phyloP scores from a whole-genome alignment of 2,797 vertebrate genomes.

The Taenioides sp. region DNA sequence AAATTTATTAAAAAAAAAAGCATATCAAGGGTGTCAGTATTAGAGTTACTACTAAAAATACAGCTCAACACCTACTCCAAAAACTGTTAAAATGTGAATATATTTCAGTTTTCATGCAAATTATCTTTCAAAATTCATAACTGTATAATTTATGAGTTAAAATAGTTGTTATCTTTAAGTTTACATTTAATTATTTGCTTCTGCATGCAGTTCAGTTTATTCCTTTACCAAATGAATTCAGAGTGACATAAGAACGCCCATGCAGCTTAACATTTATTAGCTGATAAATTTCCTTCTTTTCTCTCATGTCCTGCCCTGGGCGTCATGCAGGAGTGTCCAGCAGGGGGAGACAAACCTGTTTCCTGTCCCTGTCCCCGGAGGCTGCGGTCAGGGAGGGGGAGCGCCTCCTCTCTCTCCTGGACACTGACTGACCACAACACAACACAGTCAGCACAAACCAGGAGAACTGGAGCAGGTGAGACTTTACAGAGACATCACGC shows the following conservation, averaged over 20 bases:
- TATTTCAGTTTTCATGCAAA: background rate
- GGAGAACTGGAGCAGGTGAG: background rate
- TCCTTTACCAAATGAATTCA: background rate
- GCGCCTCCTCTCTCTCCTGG: conserved; percentile 83
- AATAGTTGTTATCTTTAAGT: no score
- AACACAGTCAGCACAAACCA: conserved; percentile 22
- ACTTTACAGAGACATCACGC: no score
- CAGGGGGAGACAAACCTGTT: conserved; percentile 87
- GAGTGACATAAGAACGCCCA: background rate
- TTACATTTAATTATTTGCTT: no score
- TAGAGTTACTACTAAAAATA: background rate
- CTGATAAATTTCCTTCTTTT: background rate
- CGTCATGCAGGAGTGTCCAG: conserved; percentile 31
- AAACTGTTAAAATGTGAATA: background rate
- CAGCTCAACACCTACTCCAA: no score
- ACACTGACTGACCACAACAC: conserved; percentile 75
- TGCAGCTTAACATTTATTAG: background rate
- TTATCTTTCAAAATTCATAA: background rate
- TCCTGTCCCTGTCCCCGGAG: conserved; percentile 80
- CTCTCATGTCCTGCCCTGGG: background rate
- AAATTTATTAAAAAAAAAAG: no score
- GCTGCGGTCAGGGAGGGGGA: conserved; percentile 76
- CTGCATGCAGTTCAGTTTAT: background rate
- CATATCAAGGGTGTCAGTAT: background rate
- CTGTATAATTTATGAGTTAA: background rate